Percentiles rank a stretch among this genome's conserved stretches.
Evolutionary conservation across 2,888 invertebrate genomes (phyloP).

Genomic region (Xanthostigma xanthostigma): DNA sequence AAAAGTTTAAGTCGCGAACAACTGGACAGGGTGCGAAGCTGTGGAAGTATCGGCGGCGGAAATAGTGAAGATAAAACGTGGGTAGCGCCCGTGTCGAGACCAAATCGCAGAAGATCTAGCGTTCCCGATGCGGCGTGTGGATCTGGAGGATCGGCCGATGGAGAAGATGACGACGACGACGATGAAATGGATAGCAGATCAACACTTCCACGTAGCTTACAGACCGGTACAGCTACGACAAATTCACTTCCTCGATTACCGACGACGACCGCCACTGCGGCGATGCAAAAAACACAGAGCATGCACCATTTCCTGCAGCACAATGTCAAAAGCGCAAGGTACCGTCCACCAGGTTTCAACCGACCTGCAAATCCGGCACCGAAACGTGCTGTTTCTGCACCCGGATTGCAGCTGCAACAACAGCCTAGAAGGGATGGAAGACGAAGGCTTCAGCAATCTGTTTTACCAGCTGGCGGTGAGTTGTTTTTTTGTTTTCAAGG

Average conservation of each 20-base stretch:
- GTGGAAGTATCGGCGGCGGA: slow-evolving; percentile 69
- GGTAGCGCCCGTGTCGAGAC: slow-evolving; percentile 22
- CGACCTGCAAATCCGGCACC: slow-evolving; percentile 33
- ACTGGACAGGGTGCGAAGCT: slow-evolving; percentile 57
- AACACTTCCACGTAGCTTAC: slow-evolving; percentile 48
- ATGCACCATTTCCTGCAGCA: slow-evolving; percentile 41
- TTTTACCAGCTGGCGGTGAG: slow-evolving; percentile 39
- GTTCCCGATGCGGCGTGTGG: slow-evolving; percentile 38
- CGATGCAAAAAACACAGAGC: slow-evolving; percentile 48
- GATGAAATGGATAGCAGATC: slow-evolving; percentile 33
- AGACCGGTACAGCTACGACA: slow-evolving; percentile 42
- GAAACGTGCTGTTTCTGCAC: slow-evolving; percentile 60
- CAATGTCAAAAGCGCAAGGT: slow-evolving; percentile 72
- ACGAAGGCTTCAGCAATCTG: slow-evolving; percentile 23
- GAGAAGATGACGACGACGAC: slow-evolving; percentile 39
- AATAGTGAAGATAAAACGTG: slow-evolving; percentile 34
- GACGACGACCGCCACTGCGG: slow-evolving; percentile 24
- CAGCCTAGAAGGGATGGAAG: slow-evolving; percentile 42
- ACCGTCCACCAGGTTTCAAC: slow-evolving; percentile 69
- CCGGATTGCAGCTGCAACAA: slow-evolving; percentile 49
- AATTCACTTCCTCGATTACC: slow-evolving; percentile 68
- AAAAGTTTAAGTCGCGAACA: slow-evolving; percentile 65
- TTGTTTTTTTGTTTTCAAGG: slow-evolving; percentile 13
- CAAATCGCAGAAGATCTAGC: slow-evolving; percentile 33
- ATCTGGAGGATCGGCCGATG: slow-evolving; percentile 33